phyloP scores from a whole-genome alignment of 2,113 vertebrate genomes.

The Oriolus oriolus region DNA sequence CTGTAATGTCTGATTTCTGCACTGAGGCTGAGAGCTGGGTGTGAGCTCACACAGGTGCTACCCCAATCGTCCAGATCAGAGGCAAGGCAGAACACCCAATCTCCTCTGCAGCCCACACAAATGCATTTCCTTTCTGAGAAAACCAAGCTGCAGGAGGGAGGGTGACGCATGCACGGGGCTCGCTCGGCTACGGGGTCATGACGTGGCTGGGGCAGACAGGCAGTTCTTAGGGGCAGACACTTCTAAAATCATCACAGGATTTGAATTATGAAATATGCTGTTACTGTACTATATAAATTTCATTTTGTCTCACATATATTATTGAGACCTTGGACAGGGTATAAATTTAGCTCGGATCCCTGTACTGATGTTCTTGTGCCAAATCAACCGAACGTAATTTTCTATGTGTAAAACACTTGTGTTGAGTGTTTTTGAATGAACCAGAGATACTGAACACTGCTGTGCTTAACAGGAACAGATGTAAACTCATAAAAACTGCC shows the following conservation, averaged over 20 bases:
- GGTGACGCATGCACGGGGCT: neutral
- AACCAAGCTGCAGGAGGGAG: neutral
- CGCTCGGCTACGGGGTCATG: neutral
- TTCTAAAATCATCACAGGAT: neutral
- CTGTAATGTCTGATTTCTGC: neutral
- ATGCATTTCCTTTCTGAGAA: slow-evolving; percentile 58
- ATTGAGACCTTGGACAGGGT: neutral
- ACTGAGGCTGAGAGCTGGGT: neutral
- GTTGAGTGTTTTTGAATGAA: neutral
- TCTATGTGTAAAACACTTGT: neutral
- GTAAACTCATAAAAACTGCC: neutral
- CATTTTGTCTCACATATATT: neutral
- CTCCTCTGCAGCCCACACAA: slow-evolving; percentile 11
- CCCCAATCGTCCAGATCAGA: neutral
- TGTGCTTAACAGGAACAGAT: neutral
- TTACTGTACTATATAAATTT: neutral
- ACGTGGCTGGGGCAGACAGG: neutral
- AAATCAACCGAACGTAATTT: neutral
- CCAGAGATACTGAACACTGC: neutral
- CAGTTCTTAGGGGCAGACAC: neutral
- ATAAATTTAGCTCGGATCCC: neutral
- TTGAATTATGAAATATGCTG: neutral
- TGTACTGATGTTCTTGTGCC: neutral
- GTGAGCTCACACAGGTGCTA: neutral
- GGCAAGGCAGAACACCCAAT: neutral